Evolutionary conservation across 2,888 invertebrate genomes (phyloP).

Genomic region (Frankliniella fusca): DNA sequence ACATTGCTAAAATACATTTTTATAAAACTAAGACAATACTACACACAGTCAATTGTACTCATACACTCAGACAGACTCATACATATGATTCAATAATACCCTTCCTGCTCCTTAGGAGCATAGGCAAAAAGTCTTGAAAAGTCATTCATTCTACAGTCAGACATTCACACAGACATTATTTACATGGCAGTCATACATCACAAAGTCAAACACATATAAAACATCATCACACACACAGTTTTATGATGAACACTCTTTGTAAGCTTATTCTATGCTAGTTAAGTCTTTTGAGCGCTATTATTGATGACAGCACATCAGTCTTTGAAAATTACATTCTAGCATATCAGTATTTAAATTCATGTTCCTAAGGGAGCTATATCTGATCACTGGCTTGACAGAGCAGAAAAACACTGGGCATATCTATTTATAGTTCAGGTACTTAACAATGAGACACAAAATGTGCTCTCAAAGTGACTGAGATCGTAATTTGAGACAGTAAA

Average conservation of each 20-base stretch:
- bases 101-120: too few species aligned
- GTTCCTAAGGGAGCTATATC: not conserved
- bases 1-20: not conserved
- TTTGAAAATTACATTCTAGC: not conserved
- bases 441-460: not conserved
- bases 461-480: not conserved
- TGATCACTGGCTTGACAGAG: constrained; percentile 19
- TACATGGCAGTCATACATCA: not conserved
- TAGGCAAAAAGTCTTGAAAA: too few species aligned
- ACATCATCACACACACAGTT: not conserved
- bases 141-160: too few species aligned
- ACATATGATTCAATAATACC: not conserved
- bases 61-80: not conserved
- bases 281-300: constrained; percentile 2
- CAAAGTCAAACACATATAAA: not conserved
- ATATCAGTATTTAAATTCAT: not conserved
- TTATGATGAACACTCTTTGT: not conserved
- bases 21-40: not conserved
- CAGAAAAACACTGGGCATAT: constrained; percentile 4
- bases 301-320: constrained; percentile 7
- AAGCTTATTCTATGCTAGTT: not conserved
- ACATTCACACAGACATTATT: too few species aligned
- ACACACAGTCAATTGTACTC: not conserved
- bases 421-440: constrained; percentile 1
- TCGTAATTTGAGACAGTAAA: constrained; percentile 12